Conservation (phyloP, 2,113 vertebrate genomes). For the Aviceda subcristata region DNA sequence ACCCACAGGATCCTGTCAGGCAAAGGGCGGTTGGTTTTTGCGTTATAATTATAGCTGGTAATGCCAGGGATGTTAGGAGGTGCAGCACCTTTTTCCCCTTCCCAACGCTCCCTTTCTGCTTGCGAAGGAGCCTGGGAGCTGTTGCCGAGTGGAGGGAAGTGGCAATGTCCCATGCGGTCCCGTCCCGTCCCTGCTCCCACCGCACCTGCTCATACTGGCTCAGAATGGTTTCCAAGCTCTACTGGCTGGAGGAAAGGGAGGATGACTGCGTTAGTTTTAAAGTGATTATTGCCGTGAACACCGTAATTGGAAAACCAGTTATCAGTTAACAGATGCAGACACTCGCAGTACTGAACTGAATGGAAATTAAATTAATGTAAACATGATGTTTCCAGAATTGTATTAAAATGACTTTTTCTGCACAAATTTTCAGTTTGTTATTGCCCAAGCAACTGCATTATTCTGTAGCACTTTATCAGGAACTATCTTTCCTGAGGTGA, state of each 20-base stretch:
- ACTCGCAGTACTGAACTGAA: background rate
- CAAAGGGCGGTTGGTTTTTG: background rate
- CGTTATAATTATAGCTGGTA: background rate
- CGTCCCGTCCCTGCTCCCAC: background rate
- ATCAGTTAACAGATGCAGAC: background rate
- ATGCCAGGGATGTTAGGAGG: background rate
- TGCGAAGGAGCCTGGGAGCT: background rate
- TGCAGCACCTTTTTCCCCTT: background rate
- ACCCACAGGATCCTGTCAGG: background rate
- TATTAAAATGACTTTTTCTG: slow-evolving; percentile 25
- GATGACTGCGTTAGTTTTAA: background rate
- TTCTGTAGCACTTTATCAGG: background rate
- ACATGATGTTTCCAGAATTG: slow-evolving; percentile 3
- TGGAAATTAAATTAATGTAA: slow-evolving; percentile 11
- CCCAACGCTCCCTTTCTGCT: too few relatives aligned
- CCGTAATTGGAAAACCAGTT: background rate
- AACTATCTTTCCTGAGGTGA: background rate
- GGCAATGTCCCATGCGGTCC: background rate
- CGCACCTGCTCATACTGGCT: background rate
- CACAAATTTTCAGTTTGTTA: slow-evolving; percentile 13
- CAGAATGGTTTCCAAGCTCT: background rate
- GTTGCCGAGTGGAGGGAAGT: background rate
- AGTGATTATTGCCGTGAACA: background rate
- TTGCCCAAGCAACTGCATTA: background rate
- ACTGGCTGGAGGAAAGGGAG: background rate